Evolutionary conservation across 2,797 vertebrate species (phyloP).

Genomic region (Aldrovandia affinis): DNA sequence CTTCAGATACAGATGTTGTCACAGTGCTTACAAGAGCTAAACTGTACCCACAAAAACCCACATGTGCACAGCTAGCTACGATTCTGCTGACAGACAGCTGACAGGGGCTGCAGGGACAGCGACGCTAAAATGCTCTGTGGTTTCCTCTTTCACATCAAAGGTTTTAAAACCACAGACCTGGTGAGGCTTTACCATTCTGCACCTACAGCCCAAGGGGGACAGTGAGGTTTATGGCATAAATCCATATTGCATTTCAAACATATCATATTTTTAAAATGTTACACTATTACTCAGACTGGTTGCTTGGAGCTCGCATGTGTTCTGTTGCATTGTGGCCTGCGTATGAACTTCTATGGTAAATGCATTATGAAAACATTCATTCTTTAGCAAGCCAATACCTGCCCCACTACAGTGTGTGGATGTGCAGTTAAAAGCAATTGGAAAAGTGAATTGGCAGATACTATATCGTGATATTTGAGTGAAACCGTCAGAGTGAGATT

Average conservation of each 20-base stretch:
- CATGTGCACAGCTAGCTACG: neutral
- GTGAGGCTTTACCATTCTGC: neutral
- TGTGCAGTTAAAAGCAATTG: neutral
- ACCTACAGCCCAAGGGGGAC: neutral
- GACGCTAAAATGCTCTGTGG: neutral
- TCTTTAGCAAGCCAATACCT: conserved; percentile 1
- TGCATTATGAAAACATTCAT: neutral
- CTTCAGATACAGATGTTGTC: no score
- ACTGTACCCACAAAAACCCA: neutral
- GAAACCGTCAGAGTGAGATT: neutral
- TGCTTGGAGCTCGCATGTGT: neutral
- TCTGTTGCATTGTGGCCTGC: neutral
- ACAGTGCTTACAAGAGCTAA: neutral
- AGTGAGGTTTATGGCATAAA: neutral
- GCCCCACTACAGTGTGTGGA: neutral
- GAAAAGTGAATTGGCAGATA: neutral
- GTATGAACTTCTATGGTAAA: neutral
- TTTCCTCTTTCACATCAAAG: conserved; percentile 6
- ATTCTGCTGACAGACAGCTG: neutral
- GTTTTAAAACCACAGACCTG: neutral
- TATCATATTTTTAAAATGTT: neutral
- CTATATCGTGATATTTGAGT: neutral
- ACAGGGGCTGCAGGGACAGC: neutral
- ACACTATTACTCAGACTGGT: neutral
- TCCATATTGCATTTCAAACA: neutral